These are phyloP conservation scores for Pygoscelis antarcticus DNA, from an alignment of 2,113 vertebrate genomes.

Conservation along the genomic window DNA sequence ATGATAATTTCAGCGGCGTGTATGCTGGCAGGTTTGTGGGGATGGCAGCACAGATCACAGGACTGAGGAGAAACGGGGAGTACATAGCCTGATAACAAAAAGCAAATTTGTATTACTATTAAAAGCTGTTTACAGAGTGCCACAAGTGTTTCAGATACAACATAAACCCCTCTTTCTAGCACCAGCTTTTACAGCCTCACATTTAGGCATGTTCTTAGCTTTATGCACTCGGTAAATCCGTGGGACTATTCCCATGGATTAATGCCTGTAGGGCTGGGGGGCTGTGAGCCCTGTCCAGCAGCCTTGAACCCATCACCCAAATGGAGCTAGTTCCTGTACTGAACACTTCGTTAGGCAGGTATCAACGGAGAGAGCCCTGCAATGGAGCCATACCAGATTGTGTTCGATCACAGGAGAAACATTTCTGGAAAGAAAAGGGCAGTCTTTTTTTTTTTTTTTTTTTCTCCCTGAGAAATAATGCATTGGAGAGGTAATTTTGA, in stretches of 20 bases:
- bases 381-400: accelerated
- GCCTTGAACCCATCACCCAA: not conserved
- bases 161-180: not conserved
- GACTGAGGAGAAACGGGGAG: not conserved
- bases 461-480: no score
- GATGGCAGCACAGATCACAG: not conserved
- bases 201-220: not conserved
- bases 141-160: not conserved
- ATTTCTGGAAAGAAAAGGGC: not conserved
- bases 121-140: constrained; percentile 15
- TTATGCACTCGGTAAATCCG: accelerated
- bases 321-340: accelerated
- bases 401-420: not conserved
- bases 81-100: not conserved
- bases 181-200: not conserved
- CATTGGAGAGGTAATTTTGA: not conserved
- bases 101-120: not conserved
- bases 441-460: not conserved
- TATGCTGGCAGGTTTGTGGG: not conserved
- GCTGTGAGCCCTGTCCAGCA: not conserved
- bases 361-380: not conserved
- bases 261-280: not conserved
- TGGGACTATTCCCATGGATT: not conserved
- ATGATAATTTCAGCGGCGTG: accelerated
- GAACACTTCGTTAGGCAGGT: not conserved